A percentile compares a stretch with the other conserved stretches of the same genome.
These are phyloP conservation scores for Argyrosomus japonicus DNA, from an alignment of 2,113 vertebrate genomes.

Conservation along the genomic window DNA sequence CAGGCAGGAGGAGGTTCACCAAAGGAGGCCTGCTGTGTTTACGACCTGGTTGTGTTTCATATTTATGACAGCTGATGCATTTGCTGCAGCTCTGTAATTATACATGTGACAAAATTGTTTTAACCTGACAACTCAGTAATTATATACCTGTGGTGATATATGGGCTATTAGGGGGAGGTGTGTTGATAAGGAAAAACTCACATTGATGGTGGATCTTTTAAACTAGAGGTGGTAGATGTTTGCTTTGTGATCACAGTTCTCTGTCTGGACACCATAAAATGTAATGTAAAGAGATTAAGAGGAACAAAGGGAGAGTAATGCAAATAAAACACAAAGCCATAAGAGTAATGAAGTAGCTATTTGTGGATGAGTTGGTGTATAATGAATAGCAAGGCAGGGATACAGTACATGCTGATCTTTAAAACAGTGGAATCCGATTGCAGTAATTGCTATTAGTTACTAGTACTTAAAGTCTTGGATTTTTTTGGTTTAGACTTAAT, in stretches of 20 bases:
- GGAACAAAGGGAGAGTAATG: constrained; percentile 28
- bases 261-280: constrained; percentile 20
- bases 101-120: constrained; percentile 40
- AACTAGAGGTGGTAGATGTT: constrained; percentile 30
- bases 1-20: constrained; percentile 35
- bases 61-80: constrained; percentile 52
- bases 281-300: constrained; percentile 16
- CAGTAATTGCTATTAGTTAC: neutral
- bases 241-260: constrained; percentile 26
- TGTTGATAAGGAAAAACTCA: constrained; percentile 22
- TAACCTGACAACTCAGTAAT: constrained; percentile 48
- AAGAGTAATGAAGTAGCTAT: neutral
- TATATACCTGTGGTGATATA: constrained; percentile 47
- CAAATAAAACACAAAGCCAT: constrained; percentile 6
- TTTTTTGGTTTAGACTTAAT: neutral
- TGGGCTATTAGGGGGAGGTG: constrained; percentile 12
- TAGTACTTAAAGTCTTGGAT: too few relatives aligned
- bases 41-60: constrained; percentile 40
- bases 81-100: constrained; percentile 45
- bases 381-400: too few relatives aligned
- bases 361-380: neutral
- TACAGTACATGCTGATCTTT: neutral
- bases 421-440: neutral
- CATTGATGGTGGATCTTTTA: constrained; percentile 3
- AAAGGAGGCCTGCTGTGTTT: constrained; percentile 57